Conservation (phyloP, 2,888 invertebrate genomes). For the Chloroclystis v-ata region DNA sequence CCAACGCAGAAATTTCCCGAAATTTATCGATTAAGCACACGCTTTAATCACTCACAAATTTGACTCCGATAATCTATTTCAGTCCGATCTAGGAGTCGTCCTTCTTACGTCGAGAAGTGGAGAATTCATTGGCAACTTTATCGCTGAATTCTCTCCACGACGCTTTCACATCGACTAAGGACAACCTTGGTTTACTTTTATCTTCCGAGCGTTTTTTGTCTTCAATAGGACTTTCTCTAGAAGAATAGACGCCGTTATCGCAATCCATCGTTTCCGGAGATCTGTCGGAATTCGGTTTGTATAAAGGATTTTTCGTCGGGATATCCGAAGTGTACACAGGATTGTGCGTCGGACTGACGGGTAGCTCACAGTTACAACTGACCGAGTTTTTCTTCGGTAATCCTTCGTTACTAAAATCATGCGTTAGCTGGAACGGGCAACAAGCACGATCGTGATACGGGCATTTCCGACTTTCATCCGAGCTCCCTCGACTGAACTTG, state of each 20-base stretch:
- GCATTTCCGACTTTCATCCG: background rate
- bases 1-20: background rate
- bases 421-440: background rate
- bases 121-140: conserved; percentile 41
- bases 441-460: no score
- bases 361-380: no score
- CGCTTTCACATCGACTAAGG: conserved; percentile 48
- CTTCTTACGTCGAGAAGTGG: conserved; percentile 42
- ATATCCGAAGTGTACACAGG: background rate
- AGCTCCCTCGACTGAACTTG: background rate
- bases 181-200: conserved; percentile 30
- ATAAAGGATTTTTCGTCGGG: conserved; percentile 7
- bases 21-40: background rate
- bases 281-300: background rate
- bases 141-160: conserved; percentile 54
- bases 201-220: conserved; percentile 21
- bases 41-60: background rate
- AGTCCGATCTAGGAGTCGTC: conserved; percentile 20
- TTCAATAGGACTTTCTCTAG: conserved; percentile 12
- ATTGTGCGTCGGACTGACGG: background rate
- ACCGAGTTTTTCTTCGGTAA: no score
- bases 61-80: no score
- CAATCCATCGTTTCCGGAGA: conserved; percentile 12
- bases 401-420: background rate
- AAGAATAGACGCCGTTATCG: conserved; percentile 8